Evolutionary conservation across 2,888 invertebrate genomes (phyloP), one percentile per base, ranked within the genome.

Genomic region (Zaprionus lineosus): DNA sequence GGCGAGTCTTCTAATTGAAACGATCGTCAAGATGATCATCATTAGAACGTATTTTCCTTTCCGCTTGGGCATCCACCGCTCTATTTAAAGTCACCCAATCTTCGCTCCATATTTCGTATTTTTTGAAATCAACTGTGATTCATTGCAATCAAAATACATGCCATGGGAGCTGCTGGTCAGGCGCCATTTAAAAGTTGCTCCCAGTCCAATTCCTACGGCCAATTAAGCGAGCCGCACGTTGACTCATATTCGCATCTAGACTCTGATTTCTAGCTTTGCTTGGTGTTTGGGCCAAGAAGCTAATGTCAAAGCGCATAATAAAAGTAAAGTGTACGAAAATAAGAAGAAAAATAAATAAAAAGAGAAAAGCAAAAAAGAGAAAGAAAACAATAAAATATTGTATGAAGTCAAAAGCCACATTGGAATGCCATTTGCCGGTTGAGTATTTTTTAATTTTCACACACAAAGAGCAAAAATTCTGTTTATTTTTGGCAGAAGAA

Each of bases 401-500:
- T n/a, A n/a, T n/a, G n/a, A 52, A 82, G 79, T 82, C 83, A 79
- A 82, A 75, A 82, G 82, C 79, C 79, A 82, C 66, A 47, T 59
- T 65, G 79, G 82, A 66, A 79, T 79, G 75, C 57, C 41, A 41
- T 43, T 74, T 48, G 65, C 56, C 70, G 61, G 55, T 50, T 33
- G n/a, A n/a, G n/a, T 47, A 37, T 31, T 26, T 62, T 60, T 59
- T 48, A 69, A 58, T 56, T 63, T 64, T 68, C 59, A 58, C 65
- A 61, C 47, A 61, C 44, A 36, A 56, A 41, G 26, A 24, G 31
- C 50, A 58, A 75, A 61, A 34, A 44, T 58, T 47, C 40, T 68
- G 58, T 77, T 71, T 57, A 55, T 72, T 57, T 72, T 61, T 75
- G 43, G 72, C 57, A 72, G 51, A 33, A 52, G 33, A 26, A 53